Percentiles rank a stretch among this genome's conserved stretches.
Evolutionary conservation across 2,113 vertebrate genomes (phyloP).

Genomic region (Illadopsis cleaveri): DNA sequence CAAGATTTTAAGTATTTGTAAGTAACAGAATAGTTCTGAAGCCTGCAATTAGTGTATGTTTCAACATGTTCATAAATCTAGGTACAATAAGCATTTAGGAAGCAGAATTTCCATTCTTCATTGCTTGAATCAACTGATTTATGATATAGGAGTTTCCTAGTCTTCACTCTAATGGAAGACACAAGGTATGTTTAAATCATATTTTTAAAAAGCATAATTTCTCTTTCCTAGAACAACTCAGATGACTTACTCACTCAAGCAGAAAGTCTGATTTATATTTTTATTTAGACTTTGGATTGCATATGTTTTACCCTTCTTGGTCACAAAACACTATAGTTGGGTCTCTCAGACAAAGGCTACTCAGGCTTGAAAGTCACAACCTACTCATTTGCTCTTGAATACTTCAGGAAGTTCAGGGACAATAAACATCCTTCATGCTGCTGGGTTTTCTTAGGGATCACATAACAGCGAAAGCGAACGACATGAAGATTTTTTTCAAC

Average conservation of each 20-base stretch:
- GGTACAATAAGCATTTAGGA: background rate
- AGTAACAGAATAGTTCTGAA: background rate
- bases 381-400: background rate
- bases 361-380: background rate
- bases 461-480: background rate
- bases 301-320: background rate
- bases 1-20: background rate
- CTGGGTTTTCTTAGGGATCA: background rate
- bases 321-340: background rate
- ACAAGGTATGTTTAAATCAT: background rate
- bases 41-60: background rate
- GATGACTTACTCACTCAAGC: background rate
- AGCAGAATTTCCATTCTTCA: background rate
- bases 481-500: accelerated
- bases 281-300: background rate
- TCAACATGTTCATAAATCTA: background rate
- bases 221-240: background rate
- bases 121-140: background rate
- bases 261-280: background rate
- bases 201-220: background rate
- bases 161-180: background rate
- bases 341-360: background rate
- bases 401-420: background rate
- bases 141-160: background rate
- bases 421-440: background rate